Percentiles rank a stretch among this genome's conserved stretches.
Conservation (phyloP, 2,797 vertebrate genomes). For the Acipenser ruthenus region DNA sequence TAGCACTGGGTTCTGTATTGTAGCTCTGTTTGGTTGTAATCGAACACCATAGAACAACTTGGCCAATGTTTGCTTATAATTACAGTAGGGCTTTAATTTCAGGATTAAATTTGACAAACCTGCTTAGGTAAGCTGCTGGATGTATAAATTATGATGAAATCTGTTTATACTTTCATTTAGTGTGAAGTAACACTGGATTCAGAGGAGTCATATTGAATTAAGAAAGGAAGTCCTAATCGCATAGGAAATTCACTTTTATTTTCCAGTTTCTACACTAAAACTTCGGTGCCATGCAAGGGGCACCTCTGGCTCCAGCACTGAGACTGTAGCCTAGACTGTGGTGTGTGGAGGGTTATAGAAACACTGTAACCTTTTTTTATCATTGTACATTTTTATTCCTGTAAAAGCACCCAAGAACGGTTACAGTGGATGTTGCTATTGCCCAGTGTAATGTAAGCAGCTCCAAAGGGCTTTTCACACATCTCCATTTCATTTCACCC, state of each 20-base stretch:
- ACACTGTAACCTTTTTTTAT: too few relatives aligned
- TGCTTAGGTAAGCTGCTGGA: slow-evolving; percentile 41
- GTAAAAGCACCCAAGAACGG: too few relatives aligned
- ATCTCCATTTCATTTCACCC: too few relatives aligned
- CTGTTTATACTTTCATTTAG: slow-evolving; percentile 42
- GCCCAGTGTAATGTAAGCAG: too few relatives aligned
- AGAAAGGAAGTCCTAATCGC: slow-evolving; percentile 18
- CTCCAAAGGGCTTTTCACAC: too few relatives aligned
- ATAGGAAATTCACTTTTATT: slow-evolving; percentile 31
- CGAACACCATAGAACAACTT: slow-evolving; percentile 33
- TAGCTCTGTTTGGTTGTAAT: slow-evolving; percentile 42
- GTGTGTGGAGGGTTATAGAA: too few relatives aligned
- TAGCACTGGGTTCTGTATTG: slow-evolving; percentile 39
- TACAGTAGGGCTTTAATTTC: slow-evolving; percentile 51
- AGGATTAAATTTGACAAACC: slow-evolving; percentile 54
- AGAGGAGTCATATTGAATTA: slow-evolving; percentile 22
- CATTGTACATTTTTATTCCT: too few relatives aligned
- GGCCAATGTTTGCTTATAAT: slow-evolving; percentile 49
- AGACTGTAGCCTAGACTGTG: too few relatives aligned
- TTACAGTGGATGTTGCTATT: too few relatives aligned
- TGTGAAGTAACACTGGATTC: slow-evolving; percentile 29
- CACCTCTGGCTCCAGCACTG: too few relatives aligned
- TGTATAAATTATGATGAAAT: slow-evolving; percentile 47
- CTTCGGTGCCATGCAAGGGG: slow-evolving; percentile 19
- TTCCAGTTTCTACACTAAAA: slow-evolving; percentile 28